Evolutionary conservation across 2,797 vertebrate genomes (phyloP), one percentile per base, ranked within the genome.

Genomic region (Urocyon cinereoargenteus): DNA sequence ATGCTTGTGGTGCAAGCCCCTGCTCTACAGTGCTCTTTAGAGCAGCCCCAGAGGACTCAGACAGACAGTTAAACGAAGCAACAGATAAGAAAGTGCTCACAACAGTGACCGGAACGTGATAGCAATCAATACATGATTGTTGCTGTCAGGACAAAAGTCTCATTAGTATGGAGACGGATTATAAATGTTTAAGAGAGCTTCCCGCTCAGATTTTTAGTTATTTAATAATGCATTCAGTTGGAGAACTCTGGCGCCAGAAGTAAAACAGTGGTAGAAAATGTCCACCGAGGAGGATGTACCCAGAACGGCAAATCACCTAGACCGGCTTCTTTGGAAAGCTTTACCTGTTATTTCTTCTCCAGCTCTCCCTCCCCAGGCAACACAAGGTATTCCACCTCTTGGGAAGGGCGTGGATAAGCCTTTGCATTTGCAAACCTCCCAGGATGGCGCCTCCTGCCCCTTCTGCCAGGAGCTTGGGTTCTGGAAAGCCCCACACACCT

Each of bases 251-350:
- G 64, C 15, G 16, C 5, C 4, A 83, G 40, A 96, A 87, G 10
- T 7, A 89, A 95, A 13, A 11, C 18, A 14, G 0, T 0, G 0
- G 11, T 4, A 45, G 85, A n/a, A 59, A 19, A 34, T 0, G 1
- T n/a, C 36, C 83, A 57, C 15, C 2, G 2, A 45, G 36, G 68
- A 0, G 0, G 53, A 14, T 6, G 7, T 3, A 1, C 0, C 5
- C 0, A 0, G 36, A 15, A 51, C 7, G 3, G 18, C 18, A 57
- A 4, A 75, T 59, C 68, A 66, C 62, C 6, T 12, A 14, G 73
- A 92, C 28, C 1, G 2, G 5, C 66, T 93, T 86, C 70, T 75
- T 24, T 13, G 1, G 16, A 45, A 84, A 11, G 26, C 19, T 77
- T 53, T 57, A 64, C 28, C 70, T 18, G 49, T 81, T 88, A 1